These are phyloP conservation scores for Rhingia rostrata DNA, from an alignment of 2,888 invertebrate species.

Conservation along the genomic window DNA sequence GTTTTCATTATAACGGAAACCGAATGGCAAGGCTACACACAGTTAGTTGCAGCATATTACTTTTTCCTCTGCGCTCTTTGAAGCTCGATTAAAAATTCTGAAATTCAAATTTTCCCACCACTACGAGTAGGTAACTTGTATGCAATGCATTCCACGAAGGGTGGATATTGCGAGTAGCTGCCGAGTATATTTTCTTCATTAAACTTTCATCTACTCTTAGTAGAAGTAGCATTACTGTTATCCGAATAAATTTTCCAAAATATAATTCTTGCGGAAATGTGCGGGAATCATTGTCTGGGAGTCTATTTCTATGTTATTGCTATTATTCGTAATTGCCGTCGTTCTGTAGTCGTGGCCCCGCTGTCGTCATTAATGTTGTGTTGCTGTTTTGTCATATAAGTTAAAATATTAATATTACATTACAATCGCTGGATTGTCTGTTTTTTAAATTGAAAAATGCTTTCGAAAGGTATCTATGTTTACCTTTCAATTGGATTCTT, in stretches of 20 bases:
- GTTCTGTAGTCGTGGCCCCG: neutral
- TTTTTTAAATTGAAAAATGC: too few species aligned
- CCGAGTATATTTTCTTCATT: slow-evolving; percentile 41
- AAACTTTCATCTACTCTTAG: slow-evolving; percentile 40
- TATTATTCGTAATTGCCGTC: neutral
- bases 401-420: neutral
- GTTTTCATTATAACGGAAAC: slow-evolving; percentile 18
- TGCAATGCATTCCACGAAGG: slow-evolving; percentile 8
- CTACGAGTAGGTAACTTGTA: neutral
- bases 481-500: too few species aligned
- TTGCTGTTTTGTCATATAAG: neutral
- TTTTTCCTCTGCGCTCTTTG: slow-evolving; percentile 11
- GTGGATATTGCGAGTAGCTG: neutral
- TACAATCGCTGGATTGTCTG: too few species aligned
- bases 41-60: slow-evolving; percentile 33
- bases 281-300: neutral
- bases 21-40: slow-evolving; percentile 18
- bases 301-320: neutral
- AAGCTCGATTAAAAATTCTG: slow-evolving; percentile 56
- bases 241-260: slow-evolving; percentile 20
- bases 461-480: too few species aligned
- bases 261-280: slow-evolving; percentile 3
- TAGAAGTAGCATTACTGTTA: neutral
- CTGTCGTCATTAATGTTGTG: neutral
- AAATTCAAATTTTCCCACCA: slow-evolving; percentile 40